Evolutionary conservation across 2,113 vertebrate species (phyloP), one percentile per base, ranked within the genome.

Genomic region (Gracilinanus agilis): DNA sequence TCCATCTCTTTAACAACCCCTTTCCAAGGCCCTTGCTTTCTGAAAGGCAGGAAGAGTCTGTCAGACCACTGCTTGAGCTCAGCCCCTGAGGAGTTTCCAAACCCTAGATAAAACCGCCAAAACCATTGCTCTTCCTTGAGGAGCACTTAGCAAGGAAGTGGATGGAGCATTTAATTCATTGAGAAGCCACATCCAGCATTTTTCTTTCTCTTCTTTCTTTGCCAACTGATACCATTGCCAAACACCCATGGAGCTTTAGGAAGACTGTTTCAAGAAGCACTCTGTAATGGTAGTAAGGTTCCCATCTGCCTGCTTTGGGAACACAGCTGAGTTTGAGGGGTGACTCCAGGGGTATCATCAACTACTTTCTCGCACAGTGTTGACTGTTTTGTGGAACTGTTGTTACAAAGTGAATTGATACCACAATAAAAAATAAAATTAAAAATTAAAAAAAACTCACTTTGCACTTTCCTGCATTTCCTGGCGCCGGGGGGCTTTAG

Each of bases 321-420:
- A 21, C 34, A 53, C 92, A 49, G 25, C 88, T 95, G 94, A 94
- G 96, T 92, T 90, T 88, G 25, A 94, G 92, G 91, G 90, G 92
- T 44, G 54, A 56, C 90, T 95, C 88, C 97, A 83, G 90, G 96
- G 96, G 98, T 98, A 97, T 97, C 98, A 92, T 97, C 92, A 90
- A 10, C 97, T 95, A 54, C 56, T 54, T 95, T 92, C 97, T 96
- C 53, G 94, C 98, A 58, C 98, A 96, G 98, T 98, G 98, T 98
- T 98, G 25, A 91, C 93, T 98, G 97, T 98, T 95, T 93, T 95
- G 98, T 99, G 98, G 97, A 98, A 44, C 98, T 56, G 97, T 97
- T 97, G 96, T 98, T 97, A 44, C 90, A 44, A 92, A 96, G 97
- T 98, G 96, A 95, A 96, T 98, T 75, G 94, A 95, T 88, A 92